Percentiles rank a stretch among this genome's conserved stretches.
phyloP scores from a whole-genome alignment of 2,888 invertebrate genomes.

The Flexamia atlantica region DNA sequence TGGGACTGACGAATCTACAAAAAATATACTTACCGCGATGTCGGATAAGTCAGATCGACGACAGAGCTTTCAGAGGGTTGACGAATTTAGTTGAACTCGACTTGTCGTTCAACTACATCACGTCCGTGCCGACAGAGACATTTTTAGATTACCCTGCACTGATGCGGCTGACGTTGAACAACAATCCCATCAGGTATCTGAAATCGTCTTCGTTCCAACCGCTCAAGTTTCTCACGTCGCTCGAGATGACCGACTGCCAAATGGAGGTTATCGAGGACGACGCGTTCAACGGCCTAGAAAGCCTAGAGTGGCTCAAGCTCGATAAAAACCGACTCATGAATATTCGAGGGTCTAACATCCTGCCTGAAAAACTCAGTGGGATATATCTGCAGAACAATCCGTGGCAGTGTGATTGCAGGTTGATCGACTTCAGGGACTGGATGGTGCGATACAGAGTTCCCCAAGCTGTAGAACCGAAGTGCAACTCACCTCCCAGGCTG shows the following conservation, averaged over 20 bases:
- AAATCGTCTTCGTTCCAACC: conserved; percentile 85
- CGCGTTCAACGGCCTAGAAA: conserved; percentile 89
- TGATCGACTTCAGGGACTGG: conserved; percentile 88
- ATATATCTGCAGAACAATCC: conserved; percentile 91
- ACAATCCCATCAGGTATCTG: conserved; percentile 88
- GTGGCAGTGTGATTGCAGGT: conserved; percentile 93
- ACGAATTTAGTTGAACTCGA: conserved; percentile 94
- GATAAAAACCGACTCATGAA: conserved; percentile 89
- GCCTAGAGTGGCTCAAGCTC: conserved; percentile 90
- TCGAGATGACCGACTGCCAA: conserved; percentile 90
- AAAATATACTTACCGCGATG: conserved; percentile 90
- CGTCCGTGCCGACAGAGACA: conserved; percentile 87
- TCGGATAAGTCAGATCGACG: conserved; percentile 86
- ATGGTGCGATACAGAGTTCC: conserved; percentile 87
- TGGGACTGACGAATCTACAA: conserved; percentile 91
- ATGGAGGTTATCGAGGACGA: conserved; percentile 86
- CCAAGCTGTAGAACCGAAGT: conserved; percentile 87
- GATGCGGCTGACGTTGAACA: conserved; percentile 89
- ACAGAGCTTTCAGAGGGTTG: conserved; percentile 89
- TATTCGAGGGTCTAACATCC: conserved; percentile 83
- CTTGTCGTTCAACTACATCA: conserved; percentile 88
- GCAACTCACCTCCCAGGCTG: conserved; percentile 83
- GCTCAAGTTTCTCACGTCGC: conserved; percentile 85
- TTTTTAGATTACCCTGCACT: conserved; percentile 88
- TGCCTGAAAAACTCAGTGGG: conserved; percentile 88